Evolutionary conservation across 2,888 invertebrate species (phyloP).

Genomic region (Marronus borbonicus): DNA sequence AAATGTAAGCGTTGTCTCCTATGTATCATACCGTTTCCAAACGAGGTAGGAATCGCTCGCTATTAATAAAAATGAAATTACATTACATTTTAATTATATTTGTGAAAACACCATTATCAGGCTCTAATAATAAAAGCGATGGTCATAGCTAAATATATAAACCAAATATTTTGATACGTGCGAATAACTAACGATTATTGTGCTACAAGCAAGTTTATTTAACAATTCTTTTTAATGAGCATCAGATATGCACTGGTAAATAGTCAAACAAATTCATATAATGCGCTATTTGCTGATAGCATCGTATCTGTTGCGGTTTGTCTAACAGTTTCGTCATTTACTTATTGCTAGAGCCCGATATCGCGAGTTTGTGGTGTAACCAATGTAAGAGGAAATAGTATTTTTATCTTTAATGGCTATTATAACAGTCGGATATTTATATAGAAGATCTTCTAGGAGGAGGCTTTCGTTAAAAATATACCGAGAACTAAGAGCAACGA

Average conservation of each 20-base stretch:
- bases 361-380: background rate
- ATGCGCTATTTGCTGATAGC: background rate
- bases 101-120: background rate
- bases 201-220: background rate
- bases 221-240: constrained; percentile 1
- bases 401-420: too few relatives aligned
- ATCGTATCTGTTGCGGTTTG: constrained; percentile 4
- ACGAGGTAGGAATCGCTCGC: too few relatives aligned
- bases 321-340: background rate
- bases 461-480: too few relatives aligned
- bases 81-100: background rate
- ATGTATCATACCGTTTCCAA: too few relatives aligned
- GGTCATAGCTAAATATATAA: background rate
- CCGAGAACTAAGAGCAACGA: too few relatives aligned
- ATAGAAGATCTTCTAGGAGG: too few relatives aligned
- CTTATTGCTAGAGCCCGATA: background rate
- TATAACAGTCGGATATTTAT: too few relatives aligned
- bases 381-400: too few relatives aligned
- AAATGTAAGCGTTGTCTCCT: too few relatives aligned
- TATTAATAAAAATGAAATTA: too few relatives aligned
- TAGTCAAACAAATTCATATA: background rate
- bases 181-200: background rate
- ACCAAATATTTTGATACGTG: background rate
- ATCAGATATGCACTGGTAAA: too few relatives aligned
- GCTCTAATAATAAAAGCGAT: background rate